Base-by-base conservation (phyloP, 2,888 invertebrate species). In the Drosophila leonis region DNA sequence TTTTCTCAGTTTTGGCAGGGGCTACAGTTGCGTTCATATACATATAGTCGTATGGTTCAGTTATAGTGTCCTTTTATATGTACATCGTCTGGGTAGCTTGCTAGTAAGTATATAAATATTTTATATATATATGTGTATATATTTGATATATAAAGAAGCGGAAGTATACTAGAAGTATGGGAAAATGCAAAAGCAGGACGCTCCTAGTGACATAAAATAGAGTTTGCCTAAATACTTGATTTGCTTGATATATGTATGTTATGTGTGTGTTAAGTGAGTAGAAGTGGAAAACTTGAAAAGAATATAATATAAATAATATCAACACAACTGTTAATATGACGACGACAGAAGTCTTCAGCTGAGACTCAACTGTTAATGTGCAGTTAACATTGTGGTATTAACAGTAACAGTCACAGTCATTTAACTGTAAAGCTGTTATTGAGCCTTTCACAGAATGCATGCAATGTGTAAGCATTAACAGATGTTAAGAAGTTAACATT, bases 1-100 rank as follows among this genome's bases (percentile, higher is more conserved):
- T 37, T 44, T 37, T 37, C 7, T 33, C 12, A 2, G 33, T 44
- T 44, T 75, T 60, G 88, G 85, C 85, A 85, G 81, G 88, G 85
- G 88, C 88, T 88, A 88, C 88, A 82, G 78, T 82, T 88, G 83
- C 85, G 79, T 77, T 80, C 73, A 77, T 73, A 78, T 77, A 79
- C 60, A 78, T 61, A 82, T 73, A 71, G 68, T 71, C 41, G 41
- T 68, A 71, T 66, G 20, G 59, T 72, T 83, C 72, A 75, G 72
- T 88, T 84, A 75, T 83, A 74, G 74, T 78, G 61, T 72, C 78
- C 76, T 77, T 66, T 72, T 73, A 75, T 82, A 87, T 85, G 83
- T 83, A 86, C 88, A 83, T 82, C 88, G 84, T 82, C 91, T 90
- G 90, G 90, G 90, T 90, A 90, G 90, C 88, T 88, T 88, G 87